Evolutionary conservation across 2,113 vertebrate species (phyloP).

Genomic region (Bos indicus): DNA sequence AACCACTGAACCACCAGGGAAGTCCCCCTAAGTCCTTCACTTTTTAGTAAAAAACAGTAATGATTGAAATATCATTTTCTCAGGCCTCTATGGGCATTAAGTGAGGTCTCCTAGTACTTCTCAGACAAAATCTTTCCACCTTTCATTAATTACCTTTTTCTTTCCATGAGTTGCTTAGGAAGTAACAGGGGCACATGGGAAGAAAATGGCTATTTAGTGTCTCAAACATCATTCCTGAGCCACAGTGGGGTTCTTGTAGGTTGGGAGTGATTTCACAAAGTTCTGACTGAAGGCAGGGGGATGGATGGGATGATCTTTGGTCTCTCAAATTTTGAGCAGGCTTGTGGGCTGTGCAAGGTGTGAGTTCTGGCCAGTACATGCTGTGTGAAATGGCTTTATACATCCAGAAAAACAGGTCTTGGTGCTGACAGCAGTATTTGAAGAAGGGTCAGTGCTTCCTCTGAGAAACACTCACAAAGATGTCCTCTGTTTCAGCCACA

Average conservation of each 20-base stretch:
- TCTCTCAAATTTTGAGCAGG: not conserved
- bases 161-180: not conserved
- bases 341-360: not conserved
- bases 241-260: not conserved
- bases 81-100: not conserved
- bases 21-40: not conserved
- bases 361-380: not conserved
- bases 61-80: not conserved
- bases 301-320: not conserved
- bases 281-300: not conserved
- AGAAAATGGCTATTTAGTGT: slow-evolving; percentile 11
- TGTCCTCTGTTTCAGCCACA: slow-evolving; percentile 41
- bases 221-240: not conserved
- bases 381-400: not conserved
- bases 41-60: not conserved
- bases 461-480: slow-evolving; percentile 49
- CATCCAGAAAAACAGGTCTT: not conserved
- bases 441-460: not conserved
- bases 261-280: not conserved
- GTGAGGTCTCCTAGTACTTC: not conserved
- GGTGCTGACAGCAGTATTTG: not conserved
- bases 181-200: not conserved
- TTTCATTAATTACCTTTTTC: not conserved
- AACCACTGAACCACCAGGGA: not conserved
- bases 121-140: slow-evolving; percentile 9